Evolutionary conservation across 2,888 invertebrate species (phyloP), one percentile per base, ranked within the genome.

Genomic region (Chouioia cunea): DNA sequence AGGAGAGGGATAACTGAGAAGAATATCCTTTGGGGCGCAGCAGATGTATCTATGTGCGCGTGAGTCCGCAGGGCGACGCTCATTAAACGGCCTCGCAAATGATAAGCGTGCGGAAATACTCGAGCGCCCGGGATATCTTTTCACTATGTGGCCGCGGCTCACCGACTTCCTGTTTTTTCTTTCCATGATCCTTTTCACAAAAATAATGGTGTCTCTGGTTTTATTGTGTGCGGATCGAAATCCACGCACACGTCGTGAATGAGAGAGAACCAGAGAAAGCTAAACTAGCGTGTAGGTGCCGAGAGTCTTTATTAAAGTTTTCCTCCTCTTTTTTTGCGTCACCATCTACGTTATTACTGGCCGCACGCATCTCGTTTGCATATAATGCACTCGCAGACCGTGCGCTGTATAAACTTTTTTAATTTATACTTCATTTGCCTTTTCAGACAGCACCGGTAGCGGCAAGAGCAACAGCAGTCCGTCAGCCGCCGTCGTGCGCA

Each of bases 401-500:
- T 14, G 44, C 22, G 36, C 60, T 53, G 27, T 53, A 27, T 48
- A 27, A 59, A 53, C 60, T 68, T 68, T 68, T 68, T 56, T 62
- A 54, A 62, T 68, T 68, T 68, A 56, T 54, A 46, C 67, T 67
- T 52, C 48, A 50, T 56, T 68, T 68, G 50, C 43, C 60, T 48
- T 22, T 56, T 36, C 4, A 10, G 36, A 12, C 36, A 36, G 36
- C 36, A 10, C 3, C 27, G 6, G 27, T 6, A 27, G 27, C 27
- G 27, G 10, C 6, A 10, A 12, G 1, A 36, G 36, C 10, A 10
- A 12, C 10, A 36, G 36, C 10, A 36, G 36, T 47, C 27, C 65
- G 46, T 36, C 16, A 36, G 12, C 47, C 52, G 36, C 18, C 16
- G 16, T 60, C 60, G 14, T 18, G 54, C 47, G 16, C 22, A 22